Evolutionary conservation across 2,888 invertebrate genomes (phyloP), one percentile per base, ranked within the genome.

Genomic region (Euclidia mi): DNA sequence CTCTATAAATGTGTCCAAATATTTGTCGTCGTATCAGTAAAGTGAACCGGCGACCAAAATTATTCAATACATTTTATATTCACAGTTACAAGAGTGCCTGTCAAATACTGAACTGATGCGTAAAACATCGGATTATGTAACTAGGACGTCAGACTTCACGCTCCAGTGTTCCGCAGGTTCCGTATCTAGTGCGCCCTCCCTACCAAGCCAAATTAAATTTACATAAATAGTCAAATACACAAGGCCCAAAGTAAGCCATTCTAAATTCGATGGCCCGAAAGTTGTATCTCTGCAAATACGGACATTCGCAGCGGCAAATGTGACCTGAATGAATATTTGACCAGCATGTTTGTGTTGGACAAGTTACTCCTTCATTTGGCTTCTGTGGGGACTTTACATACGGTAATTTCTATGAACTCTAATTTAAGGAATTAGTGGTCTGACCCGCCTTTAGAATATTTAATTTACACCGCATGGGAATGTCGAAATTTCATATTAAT

Each of bases 251-350:
- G 89, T 86, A 89, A 90, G 89, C 87, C 87, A 87, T 87, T 87
- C 88, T 84, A 86, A 89, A 89, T 90, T 87, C 88, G 87, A 91
- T 88, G 88, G 85, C 72, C 87, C 86, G 84, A 91, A 91, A 92
- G 91, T 91, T 91, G 89, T 90, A 88, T 91, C 90, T 89, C 85
- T 79, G 83, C 85, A 91, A 92, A 92, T 87, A 89, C 71, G 88
- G 87, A 86, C 87, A 86, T 88, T 87, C 78, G 78, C n/a, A n/a
- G n/a, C n/a, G n/a, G n/a, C 87, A 87, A 91, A 91, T 92, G 91
- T 90, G 92, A 91, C 92, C 91, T 82, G 92, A 92, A 92, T 92
- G 91, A 91, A 92, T 92, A 91, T 92, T 92, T 91, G 91, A 90
- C 89, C 84, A 71, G 81, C 60, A 56, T 84, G 80, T 88, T 88